Evolutionary conservation across 2,797 vertebrate species (phyloP), one percentile per base, ranked within the genome.

Genomic region (Gephyroberyx darwinii): DNA sequence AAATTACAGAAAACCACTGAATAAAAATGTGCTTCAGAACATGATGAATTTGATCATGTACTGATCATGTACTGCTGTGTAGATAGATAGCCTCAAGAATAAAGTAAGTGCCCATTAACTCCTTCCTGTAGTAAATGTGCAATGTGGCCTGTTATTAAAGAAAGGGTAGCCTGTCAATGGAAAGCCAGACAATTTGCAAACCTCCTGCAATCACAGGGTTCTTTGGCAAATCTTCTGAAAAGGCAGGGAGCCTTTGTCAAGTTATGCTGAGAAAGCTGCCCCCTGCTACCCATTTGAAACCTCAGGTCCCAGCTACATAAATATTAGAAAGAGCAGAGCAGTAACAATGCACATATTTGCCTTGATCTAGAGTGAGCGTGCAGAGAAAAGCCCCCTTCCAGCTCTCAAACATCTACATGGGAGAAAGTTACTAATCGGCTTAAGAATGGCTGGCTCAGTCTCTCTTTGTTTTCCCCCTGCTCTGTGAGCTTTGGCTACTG

Each of bases 361-460:
- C 83, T 89, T 89, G 82, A 91, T 90, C 85, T 86, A 70, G 74
- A 69, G 57, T 9, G 78, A 88, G 78, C 81, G 84, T 54, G 75
- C 71, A 75, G 67, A 83, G 78, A 76, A 87, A 91, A 89, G 80
- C 80, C 75, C 77, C 75, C 77, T 84, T 89, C 70, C 82, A 84
- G 79, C 71, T 78, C 80, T 88, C 75, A 77, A 87, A 89, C 79
- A 81, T 85, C 74, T 84, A 88, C 87, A 78, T 78, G 81, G 77
- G 87, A 85, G 87, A 91, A 90, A 88, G 81, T 84, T 86, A 76
- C 82, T 91, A 93, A 93, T 92, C 90, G 69, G 89, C 91, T 93
- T 93, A 93, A 53, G 72, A 73, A 78, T 70, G 71, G 53, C 74
- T 62, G 62, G 65, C 77, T 90, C 81, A 90, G 64, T 86, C 76